A percentile compares a stretch with the other conserved stretches of the same genome.
phyloP scores from a whole-genome alignment of 2,113 vertebrate species.

The Xyliphius kryptos region DNA sequence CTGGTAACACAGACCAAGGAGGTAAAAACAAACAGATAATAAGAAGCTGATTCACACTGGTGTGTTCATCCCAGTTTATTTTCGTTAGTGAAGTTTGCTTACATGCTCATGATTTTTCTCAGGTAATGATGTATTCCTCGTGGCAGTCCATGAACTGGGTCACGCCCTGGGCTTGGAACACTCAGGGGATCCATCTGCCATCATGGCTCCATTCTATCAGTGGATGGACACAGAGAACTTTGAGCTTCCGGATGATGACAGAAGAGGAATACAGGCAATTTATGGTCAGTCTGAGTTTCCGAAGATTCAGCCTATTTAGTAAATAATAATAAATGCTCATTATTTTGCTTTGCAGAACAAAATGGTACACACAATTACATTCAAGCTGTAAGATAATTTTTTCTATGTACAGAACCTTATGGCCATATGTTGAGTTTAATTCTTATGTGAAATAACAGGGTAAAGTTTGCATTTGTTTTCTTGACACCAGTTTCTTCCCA shows the following conservation, averaged over 20 bases:
- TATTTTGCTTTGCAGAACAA: no score
- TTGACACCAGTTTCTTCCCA: no score
- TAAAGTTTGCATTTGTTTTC: no score
- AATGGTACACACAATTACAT: no score
- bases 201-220: conserved; percentile 91
- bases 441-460: no score
- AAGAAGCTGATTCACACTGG: background rate
- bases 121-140: conserved; percentile 87
- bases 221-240: conserved; percentile 89
- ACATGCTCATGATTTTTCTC: background rate
- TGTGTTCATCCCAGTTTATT: background rate
- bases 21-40: conserved; percentile 51
- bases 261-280: conserved; percentile 78
- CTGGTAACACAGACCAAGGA: conserved; percentile 69
- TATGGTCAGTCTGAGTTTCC: conserved; percentile 61
- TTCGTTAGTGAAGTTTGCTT: background rate
- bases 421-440: no score
- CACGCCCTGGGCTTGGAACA: conserved; percentile 86
- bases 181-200: conserved; percentile 78
- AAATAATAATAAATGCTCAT: no score
- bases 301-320: no score
- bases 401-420: no score
- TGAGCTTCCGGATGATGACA: conserved; percentile 79
- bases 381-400: no score
- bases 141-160: conserved; percentile 83